Evolutionary conservation across 2,888 invertebrate genomes (phyloP), one percentile per base, ranked within the genome.

Genomic region (Heliconius hortense): DNA sequence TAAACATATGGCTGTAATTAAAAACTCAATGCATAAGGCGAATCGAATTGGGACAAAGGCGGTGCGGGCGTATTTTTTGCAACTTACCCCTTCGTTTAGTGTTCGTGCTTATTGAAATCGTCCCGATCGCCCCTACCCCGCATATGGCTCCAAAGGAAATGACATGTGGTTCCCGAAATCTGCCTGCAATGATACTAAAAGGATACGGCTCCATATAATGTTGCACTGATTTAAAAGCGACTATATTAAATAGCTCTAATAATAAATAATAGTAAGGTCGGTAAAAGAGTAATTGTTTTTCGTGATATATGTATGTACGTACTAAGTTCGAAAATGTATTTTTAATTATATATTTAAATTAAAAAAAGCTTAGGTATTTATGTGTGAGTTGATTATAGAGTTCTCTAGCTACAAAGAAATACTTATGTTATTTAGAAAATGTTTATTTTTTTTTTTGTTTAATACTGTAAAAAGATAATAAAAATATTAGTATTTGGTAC

Each of bases 161-260:
- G 92, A 93, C 93, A 93, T 93, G 92, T 93, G 93, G 90, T 91
- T 86, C 90, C 88, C 91, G 86, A 93, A 92, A 89, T 89, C 84
- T 85, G 82, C 81, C 79, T 63, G 62, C 78, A 85, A 80, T 79
- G 84, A 84, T 79, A 78, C 82, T 80, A 35, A 81, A 71, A 84
- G 87, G 92, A 92, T 78, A 80, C 31, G 79, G 28, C 70, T 56
- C 21, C 35, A 10, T 18, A 21, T 7, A 53, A 59, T 24, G 21
- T 18, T 66, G 39, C 39, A 66, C 39, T 74, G 24, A 26, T 62
- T 62, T 69, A 35, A 59, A 43, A 24, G 13, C 10, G 28, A 21
- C 28, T 35, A 13, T 48, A 13, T n/a, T 31, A 18, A 35, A 53
- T 7, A 53, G 28, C 7, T 31, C 13, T 43, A 43, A 13, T 39